phyloP scores from a whole-genome alignment of 2,113 vertebrate species.

The Callaeas wilsoni region DNA sequence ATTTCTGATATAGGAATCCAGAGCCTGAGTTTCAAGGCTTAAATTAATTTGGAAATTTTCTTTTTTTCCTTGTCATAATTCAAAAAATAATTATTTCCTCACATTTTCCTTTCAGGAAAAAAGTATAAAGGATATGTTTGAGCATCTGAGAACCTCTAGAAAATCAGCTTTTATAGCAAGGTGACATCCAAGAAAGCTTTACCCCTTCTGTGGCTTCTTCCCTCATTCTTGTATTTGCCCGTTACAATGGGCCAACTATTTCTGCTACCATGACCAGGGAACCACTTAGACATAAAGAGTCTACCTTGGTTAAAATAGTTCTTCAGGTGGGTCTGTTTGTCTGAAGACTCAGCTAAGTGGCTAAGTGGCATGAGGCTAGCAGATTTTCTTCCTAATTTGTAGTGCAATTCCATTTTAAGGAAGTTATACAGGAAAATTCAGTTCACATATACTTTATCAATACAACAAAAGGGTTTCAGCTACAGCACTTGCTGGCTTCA shows the following conservation, averaged over 20 bases:
- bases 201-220: not conserved
- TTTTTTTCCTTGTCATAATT: accelerated
- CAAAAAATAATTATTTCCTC: not conserved
- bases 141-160: not conserved
- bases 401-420: not conserved
- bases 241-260: not conserved
- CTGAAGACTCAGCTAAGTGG: not conserved
- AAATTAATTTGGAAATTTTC: not conserved
- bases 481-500: not conserved
- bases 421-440: not conserved
- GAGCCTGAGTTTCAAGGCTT: not conserved
- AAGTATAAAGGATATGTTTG: not conserved
- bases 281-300: not conserved
- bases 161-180: not conserved
- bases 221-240: not conserved
- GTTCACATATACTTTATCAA: not conserved
- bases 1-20: not conserved
- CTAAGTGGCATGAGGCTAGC: not conserved
- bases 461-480: not conserved
- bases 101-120: not conserved
- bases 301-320: not conserved
- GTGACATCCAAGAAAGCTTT: not conserved
- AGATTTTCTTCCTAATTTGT: not conserved
- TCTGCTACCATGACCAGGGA: not conserved
- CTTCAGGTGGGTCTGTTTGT: not conserved